Evolutionary conservation across 2,113 vertebrate genomes (phyloP).

Genomic region (Gymnarchus niloticus): DNA sequence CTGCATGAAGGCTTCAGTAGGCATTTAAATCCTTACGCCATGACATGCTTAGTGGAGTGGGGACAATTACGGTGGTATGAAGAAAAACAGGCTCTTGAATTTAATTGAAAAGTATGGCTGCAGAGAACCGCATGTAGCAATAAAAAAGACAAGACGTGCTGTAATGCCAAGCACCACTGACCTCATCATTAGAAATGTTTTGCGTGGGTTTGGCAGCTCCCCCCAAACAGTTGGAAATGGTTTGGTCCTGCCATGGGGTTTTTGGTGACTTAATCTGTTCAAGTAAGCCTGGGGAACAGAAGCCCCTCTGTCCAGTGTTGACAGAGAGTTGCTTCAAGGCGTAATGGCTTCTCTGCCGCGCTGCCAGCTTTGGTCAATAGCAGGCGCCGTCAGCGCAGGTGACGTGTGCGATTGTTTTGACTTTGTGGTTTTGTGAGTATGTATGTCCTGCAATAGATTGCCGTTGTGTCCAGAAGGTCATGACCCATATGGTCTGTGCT

Average conservation of each 20-base stretch:
- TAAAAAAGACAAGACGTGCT: not conserved
- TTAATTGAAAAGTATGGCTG: not conserved
- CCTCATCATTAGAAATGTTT: not conserved
- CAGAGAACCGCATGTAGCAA: not conserved
- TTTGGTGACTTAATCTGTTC: not conserved
- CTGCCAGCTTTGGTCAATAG: not conserved
- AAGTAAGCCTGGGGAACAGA: not conserved
- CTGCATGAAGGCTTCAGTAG: not conserved
- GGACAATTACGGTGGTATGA: too few relatives aligned
- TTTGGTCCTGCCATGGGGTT: not conserved
- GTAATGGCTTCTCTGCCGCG: not conserved
- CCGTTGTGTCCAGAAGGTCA: not conserved
- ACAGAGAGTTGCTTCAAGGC: not conserved
- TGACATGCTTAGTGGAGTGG: too few relatives aligned
- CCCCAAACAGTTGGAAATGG: not conserved
- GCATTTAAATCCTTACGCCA: not conserved
- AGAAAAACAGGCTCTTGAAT: not conserved
- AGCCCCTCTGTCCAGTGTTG: not conserved
- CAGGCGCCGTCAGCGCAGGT: too few relatives aligned
- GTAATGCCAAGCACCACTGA: not conserved
- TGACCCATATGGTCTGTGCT: not conserved
- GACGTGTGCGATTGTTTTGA: not conserved
- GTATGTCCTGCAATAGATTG: not conserved
- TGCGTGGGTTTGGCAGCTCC: not conserved
- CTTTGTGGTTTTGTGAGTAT: too few relatives aligned